phyloP scores from a whole-genome alignment of 2,888 invertebrate genomes.

The Dendrolimus pini region DNA sequence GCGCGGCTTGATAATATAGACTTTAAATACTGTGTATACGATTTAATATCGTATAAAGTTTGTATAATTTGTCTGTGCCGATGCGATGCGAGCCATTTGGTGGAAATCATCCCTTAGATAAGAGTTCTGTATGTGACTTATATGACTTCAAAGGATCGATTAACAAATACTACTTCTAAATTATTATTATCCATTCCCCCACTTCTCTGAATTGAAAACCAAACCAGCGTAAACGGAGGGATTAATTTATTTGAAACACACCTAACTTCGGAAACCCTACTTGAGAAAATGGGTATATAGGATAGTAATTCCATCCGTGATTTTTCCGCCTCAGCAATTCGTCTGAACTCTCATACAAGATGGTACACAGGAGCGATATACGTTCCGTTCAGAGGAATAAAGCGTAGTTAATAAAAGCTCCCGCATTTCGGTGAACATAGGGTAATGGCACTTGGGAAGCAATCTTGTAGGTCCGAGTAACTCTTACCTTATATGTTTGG shows the following conservation, averaged over 20 bases:
- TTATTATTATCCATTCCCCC: too few relatives aligned
- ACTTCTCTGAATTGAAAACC: too few relatives aligned
- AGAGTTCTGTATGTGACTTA: too few relatives aligned
- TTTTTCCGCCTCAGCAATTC: not conserved
- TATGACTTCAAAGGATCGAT: too few relatives aligned
- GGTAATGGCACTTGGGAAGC: slow-evolving; percentile 63
- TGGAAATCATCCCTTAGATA: too few relatives aligned
- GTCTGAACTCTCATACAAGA: not conserved
- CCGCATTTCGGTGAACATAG: slow-evolving; percentile 47
- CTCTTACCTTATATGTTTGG: slow-evolving; percentile 31
- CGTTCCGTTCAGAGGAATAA: slow-evolving; percentile 14
- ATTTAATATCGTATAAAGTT: too few relatives aligned
- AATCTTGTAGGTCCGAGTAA: slow-evolving; percentile 59
- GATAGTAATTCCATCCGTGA: not conserved
- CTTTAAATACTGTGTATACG: too few relatives aligned
- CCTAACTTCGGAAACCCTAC: not conserved
- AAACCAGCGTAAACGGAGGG: too few relatives aligned
- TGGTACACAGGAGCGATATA: not conserved
- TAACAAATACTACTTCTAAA: too few relatives aligned
- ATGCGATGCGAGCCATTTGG: too few relatives aligned
- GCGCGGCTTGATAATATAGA: too few relatives aligned
- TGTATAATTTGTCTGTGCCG: too few relatives aligned
- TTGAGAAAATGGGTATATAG: not conserved
- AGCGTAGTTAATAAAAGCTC: slow-evolving; percentile 51
- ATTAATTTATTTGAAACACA: not conserved